These are phyloP conservation scores for Xiphophorus hellerii DNA, from an alignment of 2,113 vertebrate species.

Conservation along the genomic window DNA sequence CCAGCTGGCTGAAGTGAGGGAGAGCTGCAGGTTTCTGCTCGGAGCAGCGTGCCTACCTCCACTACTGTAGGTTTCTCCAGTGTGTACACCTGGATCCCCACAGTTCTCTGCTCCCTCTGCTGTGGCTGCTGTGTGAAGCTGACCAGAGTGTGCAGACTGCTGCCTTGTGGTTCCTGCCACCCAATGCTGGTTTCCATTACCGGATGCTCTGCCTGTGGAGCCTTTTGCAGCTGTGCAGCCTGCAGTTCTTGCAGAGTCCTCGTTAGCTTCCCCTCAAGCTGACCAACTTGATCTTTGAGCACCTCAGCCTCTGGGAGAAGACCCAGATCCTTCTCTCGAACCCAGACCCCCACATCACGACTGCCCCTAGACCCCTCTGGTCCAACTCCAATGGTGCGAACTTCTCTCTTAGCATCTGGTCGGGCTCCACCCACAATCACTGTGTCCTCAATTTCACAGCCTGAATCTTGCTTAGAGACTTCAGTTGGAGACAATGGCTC, in stretches of 20 bases:
- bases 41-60: constrained; percentile 74
- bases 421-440: constrained; percentile 75
- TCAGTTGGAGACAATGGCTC: constrained; percentile 71
- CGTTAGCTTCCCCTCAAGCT: constrained; percentile 84
- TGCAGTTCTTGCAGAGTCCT: constrained; percentile 81
- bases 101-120: constrained; percentile 78
- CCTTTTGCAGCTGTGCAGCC: constrained; percentile 64
- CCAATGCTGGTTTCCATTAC: constrained; percentile 78
- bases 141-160: constrained; percentile 77
- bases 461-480: constrained; percentile 72
- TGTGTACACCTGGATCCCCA: constrained; percentile 83
- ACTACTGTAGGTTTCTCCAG: constrained; percentile 80
- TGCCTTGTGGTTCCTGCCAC: constrained; percentile 74
- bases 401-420: constrained; percentile 68
- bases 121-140: constrained; percentile 76
- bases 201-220: constrained; percentile 68
- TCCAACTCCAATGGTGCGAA: constrained; percentile 79
- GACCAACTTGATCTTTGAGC: constrained; percentile 80
- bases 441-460: constrained; percentile 80
- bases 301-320: constrained; percentile 73
- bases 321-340: constrained; percentile 85
- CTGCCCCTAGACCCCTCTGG: constrained; percentile 53
- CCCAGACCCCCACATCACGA: constrained; percentile 83
- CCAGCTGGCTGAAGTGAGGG: constrained; percentile 41
- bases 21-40: constrained; percentile 71